Percentiles rank a stretch among this genome's conserved stretches.
These are phyloP conservation scores for Falcunculus frontatus DNA, from an alignment of 2,113 vertebrate genomes.

Conservation along the genomic window DNA sequence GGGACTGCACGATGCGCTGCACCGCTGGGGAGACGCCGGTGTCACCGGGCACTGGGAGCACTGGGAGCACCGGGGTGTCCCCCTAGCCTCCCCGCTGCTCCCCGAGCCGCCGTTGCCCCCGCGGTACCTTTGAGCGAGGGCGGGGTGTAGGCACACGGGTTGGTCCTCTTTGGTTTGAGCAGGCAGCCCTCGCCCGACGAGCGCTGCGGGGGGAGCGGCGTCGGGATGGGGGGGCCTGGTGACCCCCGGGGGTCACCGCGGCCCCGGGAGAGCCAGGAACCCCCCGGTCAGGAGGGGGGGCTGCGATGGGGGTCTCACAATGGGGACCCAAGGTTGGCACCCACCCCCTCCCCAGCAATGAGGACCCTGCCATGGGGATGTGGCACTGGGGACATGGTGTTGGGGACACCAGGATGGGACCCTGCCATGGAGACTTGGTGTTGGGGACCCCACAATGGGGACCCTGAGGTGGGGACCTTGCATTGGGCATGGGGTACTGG, in stretches of 20 bases:
- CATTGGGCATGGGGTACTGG: accelerated
- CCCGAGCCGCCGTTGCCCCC: not conserved
- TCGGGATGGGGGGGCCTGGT: accelerated
- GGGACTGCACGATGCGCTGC: slow-evolving; percentile 88
- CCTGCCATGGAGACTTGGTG: accelerated
- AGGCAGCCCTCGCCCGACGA: slow-evolving; percentile 82
- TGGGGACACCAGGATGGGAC: not conserved
- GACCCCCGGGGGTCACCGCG: not conserved
- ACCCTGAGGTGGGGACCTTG: not conserved
- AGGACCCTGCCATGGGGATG: not conserved
- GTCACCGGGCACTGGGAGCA: not conserved
- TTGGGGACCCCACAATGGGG: not conserved
- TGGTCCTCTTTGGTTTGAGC: slow-evolving; percentile 83
- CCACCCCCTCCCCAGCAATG: too few species aligned
- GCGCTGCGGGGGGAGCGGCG: slow-evolving; percentile 63
- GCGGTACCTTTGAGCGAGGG: slow-evolving; percentile 90
- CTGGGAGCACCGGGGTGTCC: not conserved
- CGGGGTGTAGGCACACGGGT: slow-evolving; percentile 84
- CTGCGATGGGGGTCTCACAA: accelerated
- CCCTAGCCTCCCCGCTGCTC: not conserved
- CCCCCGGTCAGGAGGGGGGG: not conserved
- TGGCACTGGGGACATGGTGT: accelerated
- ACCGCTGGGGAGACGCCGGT: slow-evolving; percentile 66
- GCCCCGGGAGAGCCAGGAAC: not conserved
- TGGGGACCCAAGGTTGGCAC: not conserved